A percentile compares a stretch with the other conserved stretches of the same genome.
Conservation (phyloP, 1,140 invertebrate species). For the Drosophila oshimai region DNA sequence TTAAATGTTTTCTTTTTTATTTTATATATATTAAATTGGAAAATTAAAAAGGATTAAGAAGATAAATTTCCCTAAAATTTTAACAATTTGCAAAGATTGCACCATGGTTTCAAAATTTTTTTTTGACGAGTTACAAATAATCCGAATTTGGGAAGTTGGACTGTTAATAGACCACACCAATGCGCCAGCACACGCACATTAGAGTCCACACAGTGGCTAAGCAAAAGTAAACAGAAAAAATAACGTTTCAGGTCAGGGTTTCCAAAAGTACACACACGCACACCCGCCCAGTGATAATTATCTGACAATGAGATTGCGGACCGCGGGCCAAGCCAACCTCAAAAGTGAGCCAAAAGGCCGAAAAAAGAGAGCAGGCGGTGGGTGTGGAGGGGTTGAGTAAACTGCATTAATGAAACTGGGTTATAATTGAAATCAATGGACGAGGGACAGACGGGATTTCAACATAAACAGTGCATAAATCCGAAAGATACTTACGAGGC, state of each 20-base stretch:
- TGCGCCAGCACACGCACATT: background rate
- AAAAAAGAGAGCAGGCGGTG: slow-evolving; percentile 13
- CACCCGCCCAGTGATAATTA: slow-evolving; percentile 57
- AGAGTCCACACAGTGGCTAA: slow-evolving; percentile 15
- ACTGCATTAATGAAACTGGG: slow-evolving; percentile 68
- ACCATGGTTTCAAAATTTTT: background rate
- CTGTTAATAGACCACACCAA: slow-evolving; percentile 11
- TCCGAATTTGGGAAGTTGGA: slow-evolving; percentile 14
- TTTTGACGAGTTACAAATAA: background rate
- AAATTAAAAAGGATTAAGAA: no score
- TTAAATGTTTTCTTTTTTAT: no score
- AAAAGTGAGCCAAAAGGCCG: slow-evolving; percentile 8
- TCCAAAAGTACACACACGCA: slow-evolving; percentile 55
- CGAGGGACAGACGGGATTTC: slow-evolving; percentile 38
- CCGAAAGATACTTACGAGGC: slow-evolving; percentile 40
- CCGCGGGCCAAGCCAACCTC: slow-evolving; percentile 35
- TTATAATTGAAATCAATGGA: slow-evolving; percentile 75
- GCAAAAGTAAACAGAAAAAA: slow-evolving; percentile 56
- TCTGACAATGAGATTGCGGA: slow-evolving; percentile 67
- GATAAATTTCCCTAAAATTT: no score
- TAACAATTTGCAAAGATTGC: background rate
- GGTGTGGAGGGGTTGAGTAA: slow-evolving; percentile 13
- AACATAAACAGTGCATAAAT: slow-evolving; percentile 63
- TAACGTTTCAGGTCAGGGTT: slow-evolving; percentile 74
- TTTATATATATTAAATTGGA: no score